Evolutionary conservation across 92 coral and sea anemone species (phyloP), one percentile per base, ranked within the genome.

Genomic region (Phymanthus crucifer): DNA sequence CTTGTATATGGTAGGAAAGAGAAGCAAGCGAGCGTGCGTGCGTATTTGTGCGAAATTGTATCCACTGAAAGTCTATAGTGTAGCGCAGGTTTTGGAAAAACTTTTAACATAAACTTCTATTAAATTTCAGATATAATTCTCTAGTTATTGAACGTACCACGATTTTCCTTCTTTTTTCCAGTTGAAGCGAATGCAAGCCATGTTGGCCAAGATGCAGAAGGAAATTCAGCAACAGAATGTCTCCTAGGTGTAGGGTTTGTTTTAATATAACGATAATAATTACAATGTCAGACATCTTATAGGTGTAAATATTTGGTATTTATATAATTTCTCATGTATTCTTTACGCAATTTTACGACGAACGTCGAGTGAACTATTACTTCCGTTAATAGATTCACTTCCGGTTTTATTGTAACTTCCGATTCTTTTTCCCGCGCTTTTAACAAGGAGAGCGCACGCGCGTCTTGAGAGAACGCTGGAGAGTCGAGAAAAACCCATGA

Each of bases 151-250:
- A 43, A 43, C 12, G 1, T 10, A 43, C n/a, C n/a, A 43, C 14
- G 13, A 5, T 43, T 71, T 35, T 23, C 67, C 24, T 79, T 56
- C 40, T 6, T 78, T 38, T 34, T 88, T 90, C 56, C 77, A 94
- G 98, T 82, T 94, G 73, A 85, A 89, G 57, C 88, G 94, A 69
- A 94, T 94, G 98, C 98, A 94, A 79, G 97, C 92, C 74, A 94
- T 94, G 98, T 50, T 94, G 61, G 94, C 93, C 11, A 84, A 90
- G 76, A 94, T 94, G 98, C 97, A 94, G 68, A 87, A 88, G 79
- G 91, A 92, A 82, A 92, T 94, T 89, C 73, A 79, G 23, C 78
- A 71, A 78, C 91, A 87, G 56, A 72, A 83, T 21, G 70, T 65
- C 31, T 74, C 81, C 73, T 37, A 82, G 56, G 73, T 64, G 48